Base-by-base conservation (phyloP, 2,888 invertebrate genomes). In the Caenorhabditis doughertyi region DNA sequence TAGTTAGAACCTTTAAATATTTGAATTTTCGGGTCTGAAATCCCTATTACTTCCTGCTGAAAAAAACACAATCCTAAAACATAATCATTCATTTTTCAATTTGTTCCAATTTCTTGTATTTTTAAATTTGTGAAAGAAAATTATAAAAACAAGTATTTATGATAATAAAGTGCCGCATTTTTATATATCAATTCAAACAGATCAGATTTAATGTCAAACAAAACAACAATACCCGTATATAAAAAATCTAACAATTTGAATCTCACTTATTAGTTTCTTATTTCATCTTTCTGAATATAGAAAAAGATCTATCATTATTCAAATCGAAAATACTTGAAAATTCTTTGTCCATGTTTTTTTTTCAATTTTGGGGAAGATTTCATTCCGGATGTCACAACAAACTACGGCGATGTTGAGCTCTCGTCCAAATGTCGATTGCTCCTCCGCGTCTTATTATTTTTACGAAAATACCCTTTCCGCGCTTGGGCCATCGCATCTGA, bases 381-480 rank as follows among this genome's bases (percentile, higher is more conserved):
- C 49, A n/a, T n/a, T 60, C 56, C 42, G 16, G 13, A 56, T 49
- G 56, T 76, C 76, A 76, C 76, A 51, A 58, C 56, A 60, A n/a
- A 35, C 53, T 68, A 29, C 55, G 70, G 64, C 53, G 70, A 55
- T 13, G 76, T 35, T 25, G 76, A 21, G 53, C 60, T 13, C 35
- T 74, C 70, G 58, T 82, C 65, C 51, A 77, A 32, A 72, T 70
- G 70, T 79, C 79, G 49, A 60, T 80, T 55, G 60, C 83, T 83
- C 47, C 83, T 56, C 29, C 83, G 74, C 47, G 49, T 55, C 56
- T 80, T 79, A 64, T 73, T 77, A 76, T 83, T 76, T 72, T 83
- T 83, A 39, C 79, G 74, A 64, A 83, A 83, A 67, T 79, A 83
- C 47, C 83, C 79, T 67, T 83, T 72, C 42, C 67, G 51, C 16